Evolutionary conservation across 1,140 invertebrate genomes (phyloP).

Genomic region (Apis cerana): DNA sequence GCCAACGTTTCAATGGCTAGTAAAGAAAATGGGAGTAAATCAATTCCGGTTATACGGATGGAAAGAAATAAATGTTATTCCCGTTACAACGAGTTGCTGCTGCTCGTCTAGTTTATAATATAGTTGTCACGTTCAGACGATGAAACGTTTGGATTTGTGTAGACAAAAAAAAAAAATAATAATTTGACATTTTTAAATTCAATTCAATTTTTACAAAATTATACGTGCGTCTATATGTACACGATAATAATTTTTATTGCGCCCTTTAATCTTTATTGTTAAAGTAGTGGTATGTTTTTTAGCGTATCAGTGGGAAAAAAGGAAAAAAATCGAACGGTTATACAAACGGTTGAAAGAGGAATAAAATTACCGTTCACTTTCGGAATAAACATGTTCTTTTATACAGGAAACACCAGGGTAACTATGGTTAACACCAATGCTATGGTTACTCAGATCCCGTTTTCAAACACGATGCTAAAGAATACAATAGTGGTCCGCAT

Average conservation of each 20-base stretch:
- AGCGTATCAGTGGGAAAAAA: no score
- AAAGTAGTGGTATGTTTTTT: no score
- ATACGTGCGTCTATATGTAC: no score
- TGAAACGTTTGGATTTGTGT: slow-evolving; percentile 32
- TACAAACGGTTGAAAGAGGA: slow-evolving; percentile 22
- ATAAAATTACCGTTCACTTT: background rate
- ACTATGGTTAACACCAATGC: background rate
- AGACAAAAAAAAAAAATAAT: no score
- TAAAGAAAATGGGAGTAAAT: background rate
- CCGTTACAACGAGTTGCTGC: background rate
- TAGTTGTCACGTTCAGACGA: slow-evolving; percentile 51
- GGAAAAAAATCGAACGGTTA: no score
- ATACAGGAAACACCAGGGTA: background rate
- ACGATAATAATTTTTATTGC: no score
- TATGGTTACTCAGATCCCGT: background rate
- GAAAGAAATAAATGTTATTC: background rate
- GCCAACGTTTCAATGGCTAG: background rate
- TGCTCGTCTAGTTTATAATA: slow-evolving; percentile 50
- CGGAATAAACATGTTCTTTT: background rate
- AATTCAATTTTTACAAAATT: no score
- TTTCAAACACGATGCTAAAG: background rate
- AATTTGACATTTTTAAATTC: no score
- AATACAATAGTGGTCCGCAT: background rate
- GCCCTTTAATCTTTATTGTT: no score
- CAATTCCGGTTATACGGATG: background rate